Conservation (phyloP, 1,140 invertebrate genomes). For the Amyelois transitella region DNA sequence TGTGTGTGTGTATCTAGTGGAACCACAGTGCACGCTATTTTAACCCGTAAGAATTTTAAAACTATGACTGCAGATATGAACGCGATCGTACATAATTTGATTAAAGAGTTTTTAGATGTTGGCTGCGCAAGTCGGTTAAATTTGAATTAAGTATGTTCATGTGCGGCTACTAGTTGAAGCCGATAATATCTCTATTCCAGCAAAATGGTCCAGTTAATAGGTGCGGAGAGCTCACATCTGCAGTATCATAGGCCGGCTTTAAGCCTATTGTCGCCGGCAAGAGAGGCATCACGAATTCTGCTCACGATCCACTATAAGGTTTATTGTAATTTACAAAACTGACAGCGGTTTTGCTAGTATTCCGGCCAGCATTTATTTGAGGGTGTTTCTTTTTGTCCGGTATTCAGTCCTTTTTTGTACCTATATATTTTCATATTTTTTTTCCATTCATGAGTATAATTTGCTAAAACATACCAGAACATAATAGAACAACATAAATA, state of each 20-base stretch:
- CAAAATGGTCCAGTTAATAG: slow-evolving; percentile 48
- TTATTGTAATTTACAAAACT: slow-evolving; percentile 71
- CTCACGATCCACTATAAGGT: slow-evolving; percentile 55
- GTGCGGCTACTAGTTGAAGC: slow-evolving; percentile 11
- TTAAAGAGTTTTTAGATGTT: slow-evolving; percentile 25
- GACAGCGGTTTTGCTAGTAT: slow-evolving; percentile 53
- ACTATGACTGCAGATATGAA: too few relatives aligned
- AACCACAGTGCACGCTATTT: too few relatives aligned
- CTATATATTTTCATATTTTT: slow-evolving; percentile 13
- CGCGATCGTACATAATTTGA: too few relatives aligned
- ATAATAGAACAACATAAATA: too few relatives aligned
- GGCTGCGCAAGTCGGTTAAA: neutral
- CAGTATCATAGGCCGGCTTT: slow-evolving; percentile 30
- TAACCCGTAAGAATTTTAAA: too few relatives aligned
- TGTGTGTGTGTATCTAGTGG: too few relatives aligned
- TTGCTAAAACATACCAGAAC: too few relatives aligned
- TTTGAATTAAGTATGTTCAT: slow-evolving; percentile 2
- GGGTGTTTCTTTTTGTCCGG: slow-evolving; percentile 20
- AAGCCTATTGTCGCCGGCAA: slow-evolving; percentile 55
- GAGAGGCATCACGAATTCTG: slow-evolving; percentile 55
- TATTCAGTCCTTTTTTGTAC: slow-evolving; percentile 3
- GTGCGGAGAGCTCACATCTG: slow-evolving; percentile 40
- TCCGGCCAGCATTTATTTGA: slow-evolving; percentile 43
- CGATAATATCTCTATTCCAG: slow-evolving; percentile 32
- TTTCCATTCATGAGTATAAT: too few relatives aligned